Percentiles rank a stretch among this genome's conserved stretches.
These are phyloP conservation scores for Byasa hedistus DNA, from an alignment of 2,888 invertebrate species.

Conservation along the genomic window DNA sequence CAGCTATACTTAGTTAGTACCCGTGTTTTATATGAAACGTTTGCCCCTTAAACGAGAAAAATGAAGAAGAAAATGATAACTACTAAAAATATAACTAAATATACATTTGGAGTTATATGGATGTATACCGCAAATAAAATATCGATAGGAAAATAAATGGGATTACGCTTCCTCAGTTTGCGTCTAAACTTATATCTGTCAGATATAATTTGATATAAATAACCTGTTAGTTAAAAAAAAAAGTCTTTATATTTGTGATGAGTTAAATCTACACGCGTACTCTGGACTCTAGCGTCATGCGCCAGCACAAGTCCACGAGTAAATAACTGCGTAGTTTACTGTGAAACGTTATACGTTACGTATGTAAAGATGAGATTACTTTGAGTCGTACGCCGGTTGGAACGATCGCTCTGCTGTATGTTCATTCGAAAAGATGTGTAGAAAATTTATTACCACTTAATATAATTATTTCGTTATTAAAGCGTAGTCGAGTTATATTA, in stretches of 20 bases:
- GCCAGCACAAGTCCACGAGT: constrained; percentile 44
- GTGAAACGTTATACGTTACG: constrained; percentile 50
- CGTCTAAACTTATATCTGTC: background rate
- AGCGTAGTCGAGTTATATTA: too few species aligned
- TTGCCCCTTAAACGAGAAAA: too few species aligned
- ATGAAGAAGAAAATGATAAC: too few species aligned
- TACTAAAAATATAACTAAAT: background rate
- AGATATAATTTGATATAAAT: background rate
- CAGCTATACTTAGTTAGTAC: too few species aligned
- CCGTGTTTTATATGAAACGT: too few species aligned
- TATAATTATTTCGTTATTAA: too few species aligned
- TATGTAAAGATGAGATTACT: constrained; percentile 38
- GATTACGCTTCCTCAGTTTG: background rate
- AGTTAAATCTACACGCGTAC: constrained; percentile 1
- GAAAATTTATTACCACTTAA: too few species aligned
- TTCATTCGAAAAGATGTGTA: background rate
- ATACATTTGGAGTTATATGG: background rate
- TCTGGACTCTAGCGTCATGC: constrained; percentile 33
- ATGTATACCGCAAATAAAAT: background rate
- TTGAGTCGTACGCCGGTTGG: constrained; percentile 22
- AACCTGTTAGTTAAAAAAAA: background rate
- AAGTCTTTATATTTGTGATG: background rate
- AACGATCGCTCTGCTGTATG: constrained; percentile 18
- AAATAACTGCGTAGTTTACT: constrained; percentile 66
- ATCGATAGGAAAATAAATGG: background rate